Base-by-base conservation (phyloP, 2,797 vertebrate genomes). In the Thamnophis elegans region DNA sequence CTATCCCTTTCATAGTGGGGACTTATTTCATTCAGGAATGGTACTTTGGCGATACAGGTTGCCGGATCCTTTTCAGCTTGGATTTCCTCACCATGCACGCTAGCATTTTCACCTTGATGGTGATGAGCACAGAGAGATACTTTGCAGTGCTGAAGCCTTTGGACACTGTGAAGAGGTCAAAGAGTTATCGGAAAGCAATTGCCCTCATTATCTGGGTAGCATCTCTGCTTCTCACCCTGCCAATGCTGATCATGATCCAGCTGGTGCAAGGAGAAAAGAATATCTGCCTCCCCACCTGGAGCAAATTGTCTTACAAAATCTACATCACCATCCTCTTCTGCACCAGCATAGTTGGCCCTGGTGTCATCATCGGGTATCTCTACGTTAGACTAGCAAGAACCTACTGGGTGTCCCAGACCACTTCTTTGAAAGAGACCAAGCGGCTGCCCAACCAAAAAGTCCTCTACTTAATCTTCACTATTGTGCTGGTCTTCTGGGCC, bases 31-130 rank as follows among this genome's bases (percentile, higher is more conserved):
- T 98, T 3, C 98, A 98, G 94, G 98, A 97, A 8, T 99, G 99
- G 99, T 98, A 99, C 96, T 99, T 99, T 60, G 99, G 99, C 32
- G 98, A 99, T 26, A 25, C 96, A 0, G 99, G 99, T 60, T 99
- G 99, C 88, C 98, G 98, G 26, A 97, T 98, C 92, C 97, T 99
- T 1, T 98, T 99, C 95, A 99, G 98, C 90, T 97, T 98, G 96
- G 99, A 99, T 96, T 98, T 99, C 95, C 97, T 99, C 87, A 99
- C 99, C 89, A 99, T 99, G 99, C 99, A 99, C 0, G 99, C 99
- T 93, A 99, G 98, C 95, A 99, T 99, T 96, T 99, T 99, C 96
- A 99, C 98, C 0, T 97, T 99, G 93, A 99, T 98, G 0, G 96
- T 98, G 92, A 99, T 99, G 99, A 99, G 99, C 97, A 99, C 98